Evolutionary conservation across 2,797 vertebrate species (phyloP), one percentile per base, ranked within the genome.

Genomic region (Galagoides demidoff): DNA sequence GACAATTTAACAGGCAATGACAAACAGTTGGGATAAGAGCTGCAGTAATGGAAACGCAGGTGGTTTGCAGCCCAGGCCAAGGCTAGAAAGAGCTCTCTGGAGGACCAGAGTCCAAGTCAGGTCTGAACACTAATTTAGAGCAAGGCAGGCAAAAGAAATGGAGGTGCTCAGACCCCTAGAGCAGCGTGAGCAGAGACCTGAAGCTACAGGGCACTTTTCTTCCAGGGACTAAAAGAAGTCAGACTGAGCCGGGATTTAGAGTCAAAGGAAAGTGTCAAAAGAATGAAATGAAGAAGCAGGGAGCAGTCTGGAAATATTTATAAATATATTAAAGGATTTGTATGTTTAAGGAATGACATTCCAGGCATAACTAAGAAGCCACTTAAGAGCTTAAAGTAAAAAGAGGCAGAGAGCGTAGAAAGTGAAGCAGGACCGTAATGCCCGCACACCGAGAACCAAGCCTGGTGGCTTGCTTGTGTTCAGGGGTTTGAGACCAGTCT

Each of bases 1-100:
- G 87, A 74, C 82, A 78, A 45, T 90, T 95, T 88, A 95, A 74
- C 10, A 71, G 77, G 49, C 82, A 76, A 64, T 34, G 63, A 71
- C 23, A 92, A 84, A 89, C 86, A 94, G 91, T 57, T 91, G 89
- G 29, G 70, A 0, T 37, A 92, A 77, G 68, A 59, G 82, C 71
- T 45, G 19, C 6, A 17, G 29, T 45, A 71, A 63, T 59, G 63
- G 39, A 49, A 94, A 88, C 55, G 3, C 74, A 94, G 11, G 31
- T 57, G 79, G 94, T 96, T 89, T 88, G 73, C 81, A 90, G 76
- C 22, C 20, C 66, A 73, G 43, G 77, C 23, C 10, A 19, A 37
- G 34, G 49, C 59, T 16, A 43, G 27, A 11, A 61, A 92, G 73
- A 95, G 16, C 87, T 71, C 70, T 23, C 63, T 22, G 17, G 43